Conservation (phyloP, 2,113 vertebrate genomes). For the Naja naja region DNA sequence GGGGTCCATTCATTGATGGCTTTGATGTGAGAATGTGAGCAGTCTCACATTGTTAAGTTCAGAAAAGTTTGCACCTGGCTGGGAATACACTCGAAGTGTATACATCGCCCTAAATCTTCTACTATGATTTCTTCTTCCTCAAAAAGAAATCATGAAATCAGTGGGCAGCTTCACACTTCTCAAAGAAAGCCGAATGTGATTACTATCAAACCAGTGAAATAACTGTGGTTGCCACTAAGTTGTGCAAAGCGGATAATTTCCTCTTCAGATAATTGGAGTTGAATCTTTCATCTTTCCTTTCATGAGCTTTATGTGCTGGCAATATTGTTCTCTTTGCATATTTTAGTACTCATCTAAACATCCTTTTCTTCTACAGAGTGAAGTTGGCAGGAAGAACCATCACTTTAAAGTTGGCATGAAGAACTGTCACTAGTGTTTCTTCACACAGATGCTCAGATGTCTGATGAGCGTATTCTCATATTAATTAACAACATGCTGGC, state of each 20-base stretch:
- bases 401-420: conserved; percentile 78
- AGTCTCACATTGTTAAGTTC: not conserved
- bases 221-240: not conserved
- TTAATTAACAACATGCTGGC: conserved; percentile 75
- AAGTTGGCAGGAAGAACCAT: conserved; percentile 61
- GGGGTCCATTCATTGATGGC: not conserved
- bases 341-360: conserved; percentile 49
- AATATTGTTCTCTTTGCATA: not conserved
- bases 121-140: not conserved
- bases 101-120: not conserved
- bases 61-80: not conserved
- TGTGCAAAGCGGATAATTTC: conserved; percentile 12
- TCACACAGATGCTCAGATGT: conserved; percentile 71
- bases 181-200: not conserved
- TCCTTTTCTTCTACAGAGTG: conserved; percentile 63
- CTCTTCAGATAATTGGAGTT: not conserved
- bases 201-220: not conserved
- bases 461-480: conserved; percentile 72
- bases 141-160: not conserved
- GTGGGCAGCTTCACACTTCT: not conserved
- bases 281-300: not conserved
- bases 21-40: not conserved
- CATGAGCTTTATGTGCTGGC: not conserved
- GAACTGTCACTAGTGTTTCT: conserved; percentile 73
- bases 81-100: not conserved